Percentiles rank a stretch among this genome's conserved stretches.
Evolutionary conservation across 2,113 vertebrate species (phyloP).

Genomic region (Indri indri): DNA sequence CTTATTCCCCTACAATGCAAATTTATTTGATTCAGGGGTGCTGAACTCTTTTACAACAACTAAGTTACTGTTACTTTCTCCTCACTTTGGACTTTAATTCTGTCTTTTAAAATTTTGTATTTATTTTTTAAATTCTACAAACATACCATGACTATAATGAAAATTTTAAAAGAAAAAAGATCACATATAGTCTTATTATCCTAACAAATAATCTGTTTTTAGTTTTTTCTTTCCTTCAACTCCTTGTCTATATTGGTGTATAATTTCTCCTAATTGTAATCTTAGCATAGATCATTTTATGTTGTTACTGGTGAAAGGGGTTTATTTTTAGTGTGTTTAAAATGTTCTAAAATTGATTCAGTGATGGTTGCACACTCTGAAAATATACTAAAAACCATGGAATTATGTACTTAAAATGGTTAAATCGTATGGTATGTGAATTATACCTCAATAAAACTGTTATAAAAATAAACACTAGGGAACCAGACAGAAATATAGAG

Average conservation of each 20-base stretch:
- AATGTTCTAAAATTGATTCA: conserved; percentile 12
- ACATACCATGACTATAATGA: background rate
- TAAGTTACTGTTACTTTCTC: background rate
- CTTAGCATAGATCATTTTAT: background rate
- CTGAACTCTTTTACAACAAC: background rate
- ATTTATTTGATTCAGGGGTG: background rate
- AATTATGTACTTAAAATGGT: background rate
- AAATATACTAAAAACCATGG: background rate
- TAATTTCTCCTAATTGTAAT: background rate
- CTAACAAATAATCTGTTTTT: background rate
- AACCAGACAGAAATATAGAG: background rate
- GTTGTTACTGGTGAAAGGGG: background rate
- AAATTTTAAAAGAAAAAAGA: background rate
- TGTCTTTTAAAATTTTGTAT: background rate
- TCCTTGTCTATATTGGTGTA: background rate
- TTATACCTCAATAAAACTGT: background rate
- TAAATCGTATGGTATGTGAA: background rate
- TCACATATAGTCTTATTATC: background rate
- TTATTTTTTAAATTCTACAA: background rate
- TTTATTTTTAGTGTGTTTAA: background rate
- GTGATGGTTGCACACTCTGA: background rate
- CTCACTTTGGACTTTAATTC: background rate
- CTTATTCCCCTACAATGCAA: background rate
- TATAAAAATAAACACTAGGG: background rate
- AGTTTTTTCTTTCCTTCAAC: background rate